Base-by-base conservation (phyloP, 2,888 invertebrate genomes). In the Pogonocherus hispidulus region DNA sequence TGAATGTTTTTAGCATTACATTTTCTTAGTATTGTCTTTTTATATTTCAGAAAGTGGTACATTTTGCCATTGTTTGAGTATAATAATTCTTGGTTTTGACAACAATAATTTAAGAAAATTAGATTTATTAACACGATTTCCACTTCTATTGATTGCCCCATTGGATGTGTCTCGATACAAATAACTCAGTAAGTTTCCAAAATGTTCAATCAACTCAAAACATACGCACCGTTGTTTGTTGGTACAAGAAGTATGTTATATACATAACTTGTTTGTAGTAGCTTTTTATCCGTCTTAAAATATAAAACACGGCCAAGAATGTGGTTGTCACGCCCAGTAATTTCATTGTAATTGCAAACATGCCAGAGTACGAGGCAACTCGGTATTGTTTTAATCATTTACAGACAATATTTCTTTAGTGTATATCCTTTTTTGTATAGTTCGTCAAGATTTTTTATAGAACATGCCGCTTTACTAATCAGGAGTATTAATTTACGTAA, bases 341-440 rank as follows among this genome's bases (percentile, higher is more conserved):
- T 71, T 63, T 59, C 59, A 75, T 75, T 73, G 65, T 73, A 75
- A 73, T 75, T 75, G 75, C 71, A 75, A 75, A 73, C 71, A 47
- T 47, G 18, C 27, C n/a, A 1, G 44, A 44, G 20, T 9, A 9
- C 32, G 23, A 23, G 46, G 22, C 57, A 16, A 5, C 5, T 19
- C 41, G 9, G 23, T 47, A 47, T 49, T 59, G 47, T 47, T 46
- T 59, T n/a, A 27, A 47, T 46, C 46, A 46, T 27, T 59, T 59
- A 59, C 46, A 27, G 47, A 9, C 16, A 22, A 37, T 55, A 37
- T 23, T 57, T 23, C 32, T 32, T 32, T 32, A 32, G 32, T 46
- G 14, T 46, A 14, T 3, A 14, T 8, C 14, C 23, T 46, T 46
- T 46, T 27, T 57, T 37, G 18, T 16, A 14, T 16, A 14, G 8